A percentile compares a stretch with the other conserved stretches of the same genome.
Evolutionary conservation across 1,140 invertebrate genomes (phyloP).

Genomic region (Riptortus pedestris): DNA sequence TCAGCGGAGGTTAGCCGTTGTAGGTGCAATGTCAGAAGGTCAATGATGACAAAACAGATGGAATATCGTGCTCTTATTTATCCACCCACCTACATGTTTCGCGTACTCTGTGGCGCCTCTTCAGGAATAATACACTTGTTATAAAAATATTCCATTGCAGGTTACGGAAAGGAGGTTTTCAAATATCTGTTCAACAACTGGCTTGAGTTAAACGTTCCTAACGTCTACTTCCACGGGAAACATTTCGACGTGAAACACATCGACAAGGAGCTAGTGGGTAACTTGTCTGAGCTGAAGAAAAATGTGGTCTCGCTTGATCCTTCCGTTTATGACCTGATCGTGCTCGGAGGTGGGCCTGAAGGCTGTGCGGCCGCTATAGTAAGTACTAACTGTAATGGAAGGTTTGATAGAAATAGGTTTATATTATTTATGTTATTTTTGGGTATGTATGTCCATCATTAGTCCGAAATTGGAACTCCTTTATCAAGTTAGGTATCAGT

Average conservation of each 20-base stretch:
- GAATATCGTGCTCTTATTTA: background rate
- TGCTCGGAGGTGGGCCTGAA: background rate
- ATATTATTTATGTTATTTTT: no score
- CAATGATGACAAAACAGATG: background rate
- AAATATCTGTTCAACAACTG: background rate
- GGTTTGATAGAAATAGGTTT: no score
- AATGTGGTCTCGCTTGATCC: background rate
- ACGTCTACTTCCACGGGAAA: background rate
- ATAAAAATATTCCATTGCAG: background rate
- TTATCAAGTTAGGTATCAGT: no score
- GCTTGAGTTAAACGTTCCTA: background rate
- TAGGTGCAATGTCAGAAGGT: background rate
- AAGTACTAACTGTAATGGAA: no score
- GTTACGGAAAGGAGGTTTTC: background rate
- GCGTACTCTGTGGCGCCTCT: no score
- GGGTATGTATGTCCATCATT: no score
- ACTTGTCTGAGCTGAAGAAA: background rate
- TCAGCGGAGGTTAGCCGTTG: background rate
- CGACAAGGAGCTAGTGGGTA: background rate
- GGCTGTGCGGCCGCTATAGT: background rate
- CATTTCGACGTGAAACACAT: background rate
- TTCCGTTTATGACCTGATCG: background rate
- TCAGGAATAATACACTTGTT: background rate
- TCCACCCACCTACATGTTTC: no score
- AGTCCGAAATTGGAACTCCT: no score